phyloP scores from a whole-genome alignment of 1,140 invertebrate species.

The Littorina saxatilis region DNA sequence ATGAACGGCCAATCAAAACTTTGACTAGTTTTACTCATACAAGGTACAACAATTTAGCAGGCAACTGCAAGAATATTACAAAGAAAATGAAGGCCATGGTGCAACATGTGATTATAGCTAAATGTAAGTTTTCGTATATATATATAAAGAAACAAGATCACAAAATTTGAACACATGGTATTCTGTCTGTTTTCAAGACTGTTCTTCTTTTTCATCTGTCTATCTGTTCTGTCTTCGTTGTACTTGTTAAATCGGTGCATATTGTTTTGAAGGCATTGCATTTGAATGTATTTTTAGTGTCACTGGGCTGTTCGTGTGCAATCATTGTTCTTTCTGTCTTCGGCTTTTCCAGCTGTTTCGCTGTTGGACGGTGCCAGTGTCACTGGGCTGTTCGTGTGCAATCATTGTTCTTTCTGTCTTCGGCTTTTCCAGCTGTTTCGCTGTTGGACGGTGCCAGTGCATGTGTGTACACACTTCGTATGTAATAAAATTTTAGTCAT shows the following conservation, averaged over 20 bases:
- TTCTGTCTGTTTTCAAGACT: too few species aligned
- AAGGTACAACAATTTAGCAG: too few species aligned
- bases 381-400: not conserved
- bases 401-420: slow-evolving; percentile 18
- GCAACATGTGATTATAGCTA: too few species aligned
- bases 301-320: not conserved
- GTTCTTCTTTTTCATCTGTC: not conserved
- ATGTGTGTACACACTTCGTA: slow-evolving; percentile 11
- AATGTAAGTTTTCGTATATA: too few species aligned
- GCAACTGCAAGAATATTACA: too few species aligned
- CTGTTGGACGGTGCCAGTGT: too few species aligned
- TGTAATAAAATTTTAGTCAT: slow-evolving; percentile 19
- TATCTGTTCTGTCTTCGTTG: not conserved
- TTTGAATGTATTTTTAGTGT: slow-evolving; percentile 8
- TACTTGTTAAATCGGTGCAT: not conserved
- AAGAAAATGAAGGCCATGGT: too few species aligned
- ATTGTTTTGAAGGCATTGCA: slow-evolving; percentile 1
- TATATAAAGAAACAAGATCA: too few species aligned
- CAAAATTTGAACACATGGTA: too few species aligned
- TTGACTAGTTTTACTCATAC: too few species aligned
- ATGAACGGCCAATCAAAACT: too few species aligned
- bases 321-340: slow-evolving; percentile 18
- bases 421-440: not conserved
- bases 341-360: not conserved
- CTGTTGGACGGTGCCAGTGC: slow-evolving; percentile 5